Evolutionary conservation across 1,140 invertebrate genomes (phyloP).

Genomic region (Hypothenemus hampei): DNA sequence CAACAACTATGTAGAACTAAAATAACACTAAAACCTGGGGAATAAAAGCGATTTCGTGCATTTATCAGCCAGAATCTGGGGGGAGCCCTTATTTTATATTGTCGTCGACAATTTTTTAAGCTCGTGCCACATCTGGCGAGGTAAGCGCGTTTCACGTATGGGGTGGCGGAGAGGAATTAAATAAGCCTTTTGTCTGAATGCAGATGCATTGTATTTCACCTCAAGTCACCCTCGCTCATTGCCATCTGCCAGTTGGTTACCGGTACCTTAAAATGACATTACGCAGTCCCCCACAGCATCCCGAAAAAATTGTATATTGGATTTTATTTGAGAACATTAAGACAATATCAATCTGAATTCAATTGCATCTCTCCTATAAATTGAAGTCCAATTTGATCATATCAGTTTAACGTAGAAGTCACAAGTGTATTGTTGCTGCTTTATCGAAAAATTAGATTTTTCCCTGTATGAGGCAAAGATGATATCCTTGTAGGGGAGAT

Average conservation of each 20-base stretch:
- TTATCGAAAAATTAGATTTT: conserved; percentile 11
- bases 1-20: neutral
- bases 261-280: conserved; percentile 38
- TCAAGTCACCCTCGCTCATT: conserved; percentile 45
- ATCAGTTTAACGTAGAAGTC: neutral
- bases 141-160: conserved; percentile 30
- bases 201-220: conserved; percentile 44
- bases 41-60: too few species aligned
- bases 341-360: neutral
- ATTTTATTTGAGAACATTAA: too few species aligned
- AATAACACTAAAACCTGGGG: neutral
- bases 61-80: too few species aligned
- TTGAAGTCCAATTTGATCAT: conserved; percentile 11
- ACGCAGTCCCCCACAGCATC: conserved; percentile 27
- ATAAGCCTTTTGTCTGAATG: conserved; percentile 42
- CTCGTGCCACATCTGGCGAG: conserved; percentile 30
- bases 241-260: conserved; percentile 46
- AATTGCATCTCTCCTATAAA: conserved; percentile 8
- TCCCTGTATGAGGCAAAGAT: neutral
- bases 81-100: too few species aligned
- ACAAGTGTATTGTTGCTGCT: conserved; percentile 4
- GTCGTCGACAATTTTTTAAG: conserved; percentile 15
- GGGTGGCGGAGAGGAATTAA: conserved; percentile 39
- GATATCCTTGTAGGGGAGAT: conserved; percentile 10
- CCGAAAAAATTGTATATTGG: conserved; percentile 1